phyloP scores from a whole-genome alignment of 2,888 invertebrate genomes.

The Aleiodes leptofemur region DNA sequence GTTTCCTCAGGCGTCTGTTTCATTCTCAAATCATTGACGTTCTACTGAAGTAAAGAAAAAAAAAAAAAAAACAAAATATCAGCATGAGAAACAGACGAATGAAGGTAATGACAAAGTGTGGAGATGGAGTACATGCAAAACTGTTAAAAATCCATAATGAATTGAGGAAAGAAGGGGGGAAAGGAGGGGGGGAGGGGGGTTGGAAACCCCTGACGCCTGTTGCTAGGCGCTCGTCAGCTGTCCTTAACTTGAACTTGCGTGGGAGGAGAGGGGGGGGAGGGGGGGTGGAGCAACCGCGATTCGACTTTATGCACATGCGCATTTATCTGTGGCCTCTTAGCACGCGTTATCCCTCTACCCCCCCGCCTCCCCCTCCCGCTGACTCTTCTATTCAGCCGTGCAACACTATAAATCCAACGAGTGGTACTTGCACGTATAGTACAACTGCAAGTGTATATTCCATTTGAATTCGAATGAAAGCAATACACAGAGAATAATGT shows the following conservation, averaged over 20 bases:
- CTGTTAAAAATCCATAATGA: background rate
- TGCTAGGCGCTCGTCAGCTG: conserved; percentile 67
- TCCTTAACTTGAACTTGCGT: conserved; percentile 50
- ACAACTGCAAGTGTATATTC: conserved; percentile 6
- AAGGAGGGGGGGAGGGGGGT: conserved; percentile 51
- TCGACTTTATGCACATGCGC: conserved; percentile 53
- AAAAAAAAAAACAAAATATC: too few relatives aligned
- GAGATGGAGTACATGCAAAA: background rate
- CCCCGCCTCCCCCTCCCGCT: conserved; percentile 23
- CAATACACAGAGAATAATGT: too few relatives aligned
- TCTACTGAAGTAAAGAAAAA: too few relatives aligned
- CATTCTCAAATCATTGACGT: too few relatives aligned
- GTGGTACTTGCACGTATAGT: conserved; percentile 17
- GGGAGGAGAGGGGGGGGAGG: background rate
- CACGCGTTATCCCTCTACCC: conserved; percentile 32
- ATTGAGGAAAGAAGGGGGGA: conserved; percentile 5
- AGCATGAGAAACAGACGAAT: too few relatives aligned
- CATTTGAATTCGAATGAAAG: background rate
- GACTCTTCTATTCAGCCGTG: conserved; percentile 7
- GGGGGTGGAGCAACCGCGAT: conserved; percentile 48
- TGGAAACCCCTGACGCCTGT: conserved; percentile 70
- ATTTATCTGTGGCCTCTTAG: conserved; percentile 44
- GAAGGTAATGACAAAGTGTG: background rate
- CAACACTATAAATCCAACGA: conserved; percentile 36
- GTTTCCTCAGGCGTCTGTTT: too few relatives aligned